Evolutionary conservation across 2,113 vertebrate species (phyloP), one percentile per base, ranked within the genome.

Genomic region (Ploceus nigricollis): DNA sequence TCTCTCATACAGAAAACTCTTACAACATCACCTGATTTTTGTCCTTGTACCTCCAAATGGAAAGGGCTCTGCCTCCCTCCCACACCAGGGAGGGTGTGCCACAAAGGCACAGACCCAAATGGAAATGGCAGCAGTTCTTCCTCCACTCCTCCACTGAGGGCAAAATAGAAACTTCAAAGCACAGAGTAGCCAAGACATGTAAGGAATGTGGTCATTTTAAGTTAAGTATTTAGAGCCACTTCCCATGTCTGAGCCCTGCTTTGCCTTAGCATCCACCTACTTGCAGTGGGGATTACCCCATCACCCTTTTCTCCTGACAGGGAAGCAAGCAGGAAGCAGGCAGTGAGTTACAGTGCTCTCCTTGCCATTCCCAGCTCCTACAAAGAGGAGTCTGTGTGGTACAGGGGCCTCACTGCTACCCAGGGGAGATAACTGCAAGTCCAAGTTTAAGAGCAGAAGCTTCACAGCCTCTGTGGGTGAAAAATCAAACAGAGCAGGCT

Each of bases 401-500:
- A 56, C 4, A 1, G 23, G 10, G 16, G 5, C 40, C 44, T 72
- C 50, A 13, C 24, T 61, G 37, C 28, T 79, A 37, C 60, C 19
- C 3, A 1, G 8, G 54, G 14, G 42, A 93, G 31, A 35, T 25
- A 60, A 68, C 5, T 22, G 25, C n/a, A 61, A 82, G 35, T 42
- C 44, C 65, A 63, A 79, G 18, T 54, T 84, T 54, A 80, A 58
- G 18, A 72, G 63, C n/a, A 80, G 58, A 73, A 80, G 50, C 33
- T 73, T 82, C 0, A 0, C 64, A 85, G 82, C 22, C 35, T 85
- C 56, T 51, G 13, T 50, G 64, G 54, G 60, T 66, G 64, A 80
- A 91, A 95, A 88, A 95, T 73, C 71, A 94, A 82, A 69, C n/a
- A 47, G 25, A 73, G 42, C 39, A 73, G 51, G 60, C 79, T 80